These are phyloP conservation scores for Plestiodon gilberti DNA, from an alignment of 2,113 vertebrate species.

Conservation along the genomic window DNA sequence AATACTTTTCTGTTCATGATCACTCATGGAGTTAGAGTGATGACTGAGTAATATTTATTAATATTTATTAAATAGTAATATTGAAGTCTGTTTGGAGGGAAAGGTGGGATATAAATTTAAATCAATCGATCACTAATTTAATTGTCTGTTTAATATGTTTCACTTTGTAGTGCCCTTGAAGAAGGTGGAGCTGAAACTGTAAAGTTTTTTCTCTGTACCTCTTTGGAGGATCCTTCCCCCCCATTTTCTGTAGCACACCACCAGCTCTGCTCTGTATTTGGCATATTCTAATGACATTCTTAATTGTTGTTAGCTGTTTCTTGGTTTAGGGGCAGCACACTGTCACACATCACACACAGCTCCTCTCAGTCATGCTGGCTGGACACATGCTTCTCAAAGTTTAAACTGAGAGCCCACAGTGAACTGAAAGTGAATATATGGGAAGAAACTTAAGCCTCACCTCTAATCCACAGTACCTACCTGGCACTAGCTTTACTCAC, in stretches of 20 bases:
- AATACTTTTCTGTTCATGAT: too few species aligned
- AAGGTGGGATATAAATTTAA: too few species aligned
- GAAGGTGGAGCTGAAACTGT: too few species aligned
- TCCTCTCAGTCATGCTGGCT: not conserved
- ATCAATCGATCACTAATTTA: not conserved
- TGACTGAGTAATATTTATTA: too few species aligned
- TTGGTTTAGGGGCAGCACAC: not conserved
- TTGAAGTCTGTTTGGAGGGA: too few species aligned
- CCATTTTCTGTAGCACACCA: too few species aligned
- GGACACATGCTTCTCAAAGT: not conserved
- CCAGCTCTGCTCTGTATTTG: not conserved
- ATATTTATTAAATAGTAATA: too few species aligned
- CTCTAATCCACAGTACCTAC: conserved; percentile 54
- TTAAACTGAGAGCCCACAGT: not conserved
- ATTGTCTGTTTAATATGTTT: not conserved
- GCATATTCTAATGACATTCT: not conserved
- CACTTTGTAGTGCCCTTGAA: too few species aligned
- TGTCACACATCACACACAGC: not conserved
- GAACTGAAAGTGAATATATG: not conserved
- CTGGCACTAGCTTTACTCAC: conserved; percentile 77
- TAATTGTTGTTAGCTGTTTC: not conserved
- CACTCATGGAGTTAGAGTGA: not conserved
- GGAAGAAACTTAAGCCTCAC: not conserved
- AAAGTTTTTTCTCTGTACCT: too few species aligned
- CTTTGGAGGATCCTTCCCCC: too few species aligned